Evolutionary conservation across 2,888 invertebrate genomes (phyloP).

Genomic region (Ormyrus nitidulus): DNA sequence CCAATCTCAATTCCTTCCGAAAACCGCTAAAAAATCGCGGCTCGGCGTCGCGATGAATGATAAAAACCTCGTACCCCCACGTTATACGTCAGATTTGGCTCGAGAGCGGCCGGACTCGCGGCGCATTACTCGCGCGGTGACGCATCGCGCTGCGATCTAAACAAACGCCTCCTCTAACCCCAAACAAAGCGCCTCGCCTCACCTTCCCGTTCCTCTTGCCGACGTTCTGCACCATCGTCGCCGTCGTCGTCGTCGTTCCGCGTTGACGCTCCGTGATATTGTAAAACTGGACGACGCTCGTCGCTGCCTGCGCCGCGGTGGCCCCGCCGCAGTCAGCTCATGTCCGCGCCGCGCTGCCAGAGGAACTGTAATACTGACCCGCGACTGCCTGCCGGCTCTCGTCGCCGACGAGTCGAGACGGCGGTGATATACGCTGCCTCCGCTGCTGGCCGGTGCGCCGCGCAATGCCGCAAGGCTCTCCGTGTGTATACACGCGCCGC

Average conservation of each 20-base stretch:
- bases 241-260: neutral
- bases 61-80: neutral
- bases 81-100: constrained; percentile 30
- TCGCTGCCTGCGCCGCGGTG: constrained; percentile 10
- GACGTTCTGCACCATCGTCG: constrained; percentile 48
- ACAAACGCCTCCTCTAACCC: constrained; percentile 3
- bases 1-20: no score
- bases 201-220: constrained; percentile 51
- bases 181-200: neutral
- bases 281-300: neutral
- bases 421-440: no score
- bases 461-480: constrained; percentile 14
- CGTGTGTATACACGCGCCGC: neutral
- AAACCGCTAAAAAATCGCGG: no score
- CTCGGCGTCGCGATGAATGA: no score
- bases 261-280: neutral
- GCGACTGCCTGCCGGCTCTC: neutral
- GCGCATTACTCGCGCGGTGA: constrained; percentile 27
- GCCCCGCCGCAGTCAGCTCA: constrained; percentile 1
- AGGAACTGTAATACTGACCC: neutral
- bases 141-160: constrained; percentile 21
- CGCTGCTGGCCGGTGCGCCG: no score
- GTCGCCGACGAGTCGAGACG: constrained; percentile 25
- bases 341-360: neutral
- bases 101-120: neutral